Conservation (phyloP, 1,140 invertebrate species). For the Aphis craccivora region DNA sequence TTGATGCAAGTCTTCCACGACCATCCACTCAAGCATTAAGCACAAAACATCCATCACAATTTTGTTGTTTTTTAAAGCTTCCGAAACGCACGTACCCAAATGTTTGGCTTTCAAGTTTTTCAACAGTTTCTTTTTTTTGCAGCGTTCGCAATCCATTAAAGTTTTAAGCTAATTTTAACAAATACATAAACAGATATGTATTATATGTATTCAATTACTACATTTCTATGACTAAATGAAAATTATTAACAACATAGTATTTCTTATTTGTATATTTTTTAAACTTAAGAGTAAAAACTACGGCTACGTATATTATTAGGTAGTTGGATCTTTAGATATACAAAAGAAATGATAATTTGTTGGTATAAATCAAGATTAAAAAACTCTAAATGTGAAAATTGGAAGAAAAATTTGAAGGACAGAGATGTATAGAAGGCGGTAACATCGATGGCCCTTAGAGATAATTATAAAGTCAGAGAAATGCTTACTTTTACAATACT, state of each 20-base stretch:
- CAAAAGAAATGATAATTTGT: neutral
- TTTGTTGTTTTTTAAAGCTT: constrained; percentile 77
- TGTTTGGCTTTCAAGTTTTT: constrained; percentile 74
- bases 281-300: neutral
- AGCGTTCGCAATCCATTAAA: constrained; percentile 73
- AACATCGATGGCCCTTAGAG: neutral
- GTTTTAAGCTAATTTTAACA: constrained; percentile 71
- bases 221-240: neutral
- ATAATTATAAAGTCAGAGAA: neutral
- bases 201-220: neutral
- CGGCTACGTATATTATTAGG: neutral
- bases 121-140: constrained; percentile 80
- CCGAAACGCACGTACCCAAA: constrained; percentile 75
- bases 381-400: neutral
- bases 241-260: neutral
- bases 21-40: constrained; percentile 83
- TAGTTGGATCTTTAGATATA: neutral
- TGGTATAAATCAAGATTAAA: neutral
- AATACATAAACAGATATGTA: neutral
- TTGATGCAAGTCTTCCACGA: constrained; percentile 73
- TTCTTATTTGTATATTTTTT: neutral
- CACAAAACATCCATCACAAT: constrained; percentile 77
- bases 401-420: neutral
- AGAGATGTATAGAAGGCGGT: neutral
- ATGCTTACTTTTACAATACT: neutral